Evolutionary conservation across 1,140 invertebrate species (phyloP).

Genomic region (Megalopta genalis): DNA sequence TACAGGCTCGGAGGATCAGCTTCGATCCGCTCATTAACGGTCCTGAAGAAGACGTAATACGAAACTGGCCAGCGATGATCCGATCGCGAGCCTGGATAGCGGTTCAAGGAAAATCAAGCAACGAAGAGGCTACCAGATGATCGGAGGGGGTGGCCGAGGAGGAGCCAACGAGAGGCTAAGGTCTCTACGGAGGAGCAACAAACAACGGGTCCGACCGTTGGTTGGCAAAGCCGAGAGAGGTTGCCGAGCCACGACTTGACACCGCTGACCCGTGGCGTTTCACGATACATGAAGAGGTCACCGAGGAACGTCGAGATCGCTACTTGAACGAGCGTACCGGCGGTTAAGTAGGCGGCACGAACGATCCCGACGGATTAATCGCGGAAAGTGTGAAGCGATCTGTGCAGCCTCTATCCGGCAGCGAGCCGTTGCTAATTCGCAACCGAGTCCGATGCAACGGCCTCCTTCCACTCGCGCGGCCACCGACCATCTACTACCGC

Average conservation of each 20-base stretch:
- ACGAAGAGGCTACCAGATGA: not conserved
- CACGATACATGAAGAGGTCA: conserved; percentile 72
- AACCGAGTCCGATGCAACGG: conserved; percentile 7
- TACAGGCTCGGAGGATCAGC: not conserved
- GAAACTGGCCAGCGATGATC: not conserved
- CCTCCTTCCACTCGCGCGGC: no score
- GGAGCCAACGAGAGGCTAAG: conserved; percentile 7
- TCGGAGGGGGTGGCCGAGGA: conserved; percentile 1
- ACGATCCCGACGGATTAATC: conserved; percentile 70
- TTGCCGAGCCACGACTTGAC: conserved; percentile 70
- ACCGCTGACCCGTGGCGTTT: conserved; percentile 70
- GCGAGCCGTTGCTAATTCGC: conserved; percentile 60
- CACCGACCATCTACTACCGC: no score
- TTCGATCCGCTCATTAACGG: not conserved
- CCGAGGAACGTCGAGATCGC: conserved; percentile 64
- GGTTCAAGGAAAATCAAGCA: conserved; percentile 1
- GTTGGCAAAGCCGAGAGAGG: conserved; percentile 47
- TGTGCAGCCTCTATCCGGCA: conserved; percentile 48
- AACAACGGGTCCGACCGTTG: conserved; percentile 21
- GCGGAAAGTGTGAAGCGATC: conserved; percentile 67
- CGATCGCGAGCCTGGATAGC: not conserved
- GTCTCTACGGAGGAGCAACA: conserved; percentile 3
- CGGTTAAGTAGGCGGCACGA: conserved; percentile 66
- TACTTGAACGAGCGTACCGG: conserved; percentile 64
- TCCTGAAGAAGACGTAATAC: not conserved